These are phyloP conservation scores for Cantharis flavilabris DNA, from an alignment of 2,888 invertebrate genomes.

Conservation along the genomic window DNA sequence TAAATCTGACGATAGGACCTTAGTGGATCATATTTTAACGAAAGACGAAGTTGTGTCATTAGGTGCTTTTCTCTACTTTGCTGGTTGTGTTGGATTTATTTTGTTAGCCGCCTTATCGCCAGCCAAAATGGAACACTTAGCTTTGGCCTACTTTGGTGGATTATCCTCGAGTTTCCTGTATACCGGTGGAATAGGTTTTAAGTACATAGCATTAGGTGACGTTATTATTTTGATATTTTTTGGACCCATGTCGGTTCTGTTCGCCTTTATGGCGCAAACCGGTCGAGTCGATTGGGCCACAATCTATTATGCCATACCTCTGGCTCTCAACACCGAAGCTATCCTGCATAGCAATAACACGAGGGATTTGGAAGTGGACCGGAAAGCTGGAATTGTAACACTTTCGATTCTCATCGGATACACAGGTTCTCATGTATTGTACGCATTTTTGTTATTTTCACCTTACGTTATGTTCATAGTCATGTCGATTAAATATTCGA, in stretches of 20 bases:
- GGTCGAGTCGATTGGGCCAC: conserved; percentile 90
- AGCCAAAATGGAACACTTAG: conserved; percentile 92
- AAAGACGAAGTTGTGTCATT: conserved; percentile 84
- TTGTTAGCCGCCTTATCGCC: conserved; percentile 68
- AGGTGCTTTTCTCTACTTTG: conserved; percentile 85
- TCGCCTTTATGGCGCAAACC: conserved; percentile 91
- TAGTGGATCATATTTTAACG: conserved; percentile 89
- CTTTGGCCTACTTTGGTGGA: conserved; percentile 93
- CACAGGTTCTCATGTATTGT: conserved; percentile 88
- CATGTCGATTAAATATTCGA: conserved; percentile 79
- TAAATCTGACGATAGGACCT: conserved; percentile 90
- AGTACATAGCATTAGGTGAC: conserved; percentile 94
- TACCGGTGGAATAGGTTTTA: conserved; percentile 93
- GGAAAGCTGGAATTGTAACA: conserved; percentile 90
- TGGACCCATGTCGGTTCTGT: conserved; percentile 91
- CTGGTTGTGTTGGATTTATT: conserved; percentile 69
- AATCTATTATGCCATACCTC: conserved; percentile 90
- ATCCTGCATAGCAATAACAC: conserved; percentile 96
- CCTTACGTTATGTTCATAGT: conserved; percentile 91
- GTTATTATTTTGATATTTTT: conserved; percentile 89
- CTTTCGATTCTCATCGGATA: conserved; percentile 92
- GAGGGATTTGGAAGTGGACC: conserved; percentile 86
- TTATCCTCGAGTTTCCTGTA: conserved; percentile 94
- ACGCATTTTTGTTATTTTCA: conserved; percentile 85
- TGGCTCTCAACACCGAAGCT: conserved; percentile 93